Evolutionary conservation across 2,797 vertebrate species (phyloP).

Genomic region (Pygocentrus nattereri): DNA sequence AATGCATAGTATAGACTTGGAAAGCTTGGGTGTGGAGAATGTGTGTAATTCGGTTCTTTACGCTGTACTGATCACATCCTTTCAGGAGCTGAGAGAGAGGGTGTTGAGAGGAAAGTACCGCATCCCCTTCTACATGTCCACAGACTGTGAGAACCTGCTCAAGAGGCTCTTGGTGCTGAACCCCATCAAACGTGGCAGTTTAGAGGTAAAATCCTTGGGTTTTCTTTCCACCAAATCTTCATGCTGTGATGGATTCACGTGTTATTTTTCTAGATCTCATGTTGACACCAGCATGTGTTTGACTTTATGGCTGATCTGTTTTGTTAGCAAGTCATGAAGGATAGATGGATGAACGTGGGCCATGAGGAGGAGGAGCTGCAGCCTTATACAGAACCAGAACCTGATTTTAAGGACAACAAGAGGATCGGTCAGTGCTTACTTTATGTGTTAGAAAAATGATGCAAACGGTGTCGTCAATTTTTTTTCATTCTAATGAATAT

Average conservation of each 20-base stretch:
- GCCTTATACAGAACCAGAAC: conserved; percentile 92
- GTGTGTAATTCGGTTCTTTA: no score
- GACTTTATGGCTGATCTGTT: conserved; percentile 19
- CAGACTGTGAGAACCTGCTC: conserved; percentile 98
- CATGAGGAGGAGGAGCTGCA: conserved; percentile 96
- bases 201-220: conserved; percentile 96
- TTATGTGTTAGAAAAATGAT: no score
- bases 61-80: background rate
- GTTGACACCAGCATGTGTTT: background rate
- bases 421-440: conserved; percentile 86
- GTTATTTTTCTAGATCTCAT: no score
- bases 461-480: no score
- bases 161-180: conserved; percentile 96
- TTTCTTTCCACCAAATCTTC: background rate
- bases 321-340: conserved; percentile 97
- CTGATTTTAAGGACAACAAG: conserved; percentile 90
- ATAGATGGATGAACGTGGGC: conserved; percentile 98
- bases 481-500: no score
- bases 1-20: no score
- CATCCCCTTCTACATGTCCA: conserved; percentile 99
- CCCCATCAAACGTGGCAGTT: conserved; percentile 92
- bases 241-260: background rate
- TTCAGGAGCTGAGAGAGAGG: conserved; percentile 92
- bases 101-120: conserved; percentile 95
- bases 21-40: no score